Evolutionary conservation across 2,888 invertebrate genomes (phyloP), one percentile per base, ranked within the genome.

Genomic region (Eupithecia subumbrata): DNA sequence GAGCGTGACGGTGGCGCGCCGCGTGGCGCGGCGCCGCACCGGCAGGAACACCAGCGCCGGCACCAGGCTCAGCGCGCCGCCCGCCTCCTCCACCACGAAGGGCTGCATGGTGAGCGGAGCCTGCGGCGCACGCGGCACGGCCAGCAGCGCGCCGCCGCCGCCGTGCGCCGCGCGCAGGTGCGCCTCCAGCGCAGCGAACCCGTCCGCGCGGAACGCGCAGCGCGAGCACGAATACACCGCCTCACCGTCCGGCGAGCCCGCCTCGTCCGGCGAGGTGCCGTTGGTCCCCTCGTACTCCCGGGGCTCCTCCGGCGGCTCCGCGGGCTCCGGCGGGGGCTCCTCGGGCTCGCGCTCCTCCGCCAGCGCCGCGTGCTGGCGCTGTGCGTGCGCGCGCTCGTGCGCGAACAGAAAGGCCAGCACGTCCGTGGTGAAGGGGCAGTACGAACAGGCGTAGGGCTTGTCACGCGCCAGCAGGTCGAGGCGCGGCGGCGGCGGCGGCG

Each of bases 11-110:
- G 98, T 98, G 85, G 98, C 96, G 84, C 98, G 97, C 88, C 97
- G 97, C 88, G 97, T 97, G 87, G 98, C 96, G 91, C 97, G 97
- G 90, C 98, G 97, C 84, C 97, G 97, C 89, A 99, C 98, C 81
- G 99, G 99, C 95, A 99, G 96, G 95, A 98, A 98, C 92, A 99
- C 98, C 86, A 99, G 96, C 85, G 98, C 98, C 82, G 99, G 98
- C 87, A 98, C 97, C 92, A 98, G 97, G 90, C 97, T 96, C 84
- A 93, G 92, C 88, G 93, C 95, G 82, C 94, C 94, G 83, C 93
- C 92, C 85, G 95, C 90, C 84, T 95, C 95, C 91, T 98, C 97
- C 91, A 98, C 95, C 84, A 98, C 96, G 95, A 99, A 99, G 76
- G 98, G 98, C 95, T 99, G 99, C 98, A 99, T 98, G 82, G 98